phyloP scores from a whole-genome alignment of 2,888 invertebrate genomes.

The Leucophenga montana region DNA sequence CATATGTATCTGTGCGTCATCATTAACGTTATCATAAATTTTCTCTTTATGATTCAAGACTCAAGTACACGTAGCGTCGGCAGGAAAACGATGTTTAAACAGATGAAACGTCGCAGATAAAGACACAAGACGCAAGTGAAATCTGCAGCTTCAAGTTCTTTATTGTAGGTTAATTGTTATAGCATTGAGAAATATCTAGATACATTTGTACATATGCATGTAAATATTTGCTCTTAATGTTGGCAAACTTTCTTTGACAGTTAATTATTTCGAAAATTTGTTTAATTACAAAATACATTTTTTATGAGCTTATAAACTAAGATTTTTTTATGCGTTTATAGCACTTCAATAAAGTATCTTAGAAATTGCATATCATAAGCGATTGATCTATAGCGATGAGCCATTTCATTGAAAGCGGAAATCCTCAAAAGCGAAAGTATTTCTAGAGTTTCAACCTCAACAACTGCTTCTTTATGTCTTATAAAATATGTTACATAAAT shows the following conservation, averaged over 20 bases:
- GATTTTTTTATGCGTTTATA: neutral
- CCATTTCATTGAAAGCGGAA: constrained; percentile 53
- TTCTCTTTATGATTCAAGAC: constrained; percentile 16
- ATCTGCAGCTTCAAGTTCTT: constrained; percentile 61
- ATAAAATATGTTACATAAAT: constrained; percentile 14
- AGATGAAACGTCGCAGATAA: constrained; percentile 37
- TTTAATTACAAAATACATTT: constrained; percentile 40
- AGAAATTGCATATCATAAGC: neutral
- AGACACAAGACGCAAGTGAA: constrained; percentile 48
- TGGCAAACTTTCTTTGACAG: constrained; percentile 56
- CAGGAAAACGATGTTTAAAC: constrained; percentile 13
- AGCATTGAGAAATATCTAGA: constrained; percentile 57
- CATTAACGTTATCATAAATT: constrained; percentile 15
- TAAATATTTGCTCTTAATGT: constrained; percentile 30
- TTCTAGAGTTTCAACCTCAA: neutral
- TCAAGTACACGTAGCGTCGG: neutral
- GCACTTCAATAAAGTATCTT: no score
- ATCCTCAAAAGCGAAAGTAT: constrained; percentile 61
- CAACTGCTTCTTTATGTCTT: neutral
- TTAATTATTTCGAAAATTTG: constrained; percentile 45
- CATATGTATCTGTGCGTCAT: neutral
- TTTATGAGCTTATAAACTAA: constrained; percentile 33
- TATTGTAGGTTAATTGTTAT: constrained; percentile 63
- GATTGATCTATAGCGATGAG: neutral
- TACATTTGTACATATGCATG: constrained; percentile 34